Base-by-base conservation (phyloP, 2,888 invertebrate genomes). In the Amphiduros pacificus region DNA sequence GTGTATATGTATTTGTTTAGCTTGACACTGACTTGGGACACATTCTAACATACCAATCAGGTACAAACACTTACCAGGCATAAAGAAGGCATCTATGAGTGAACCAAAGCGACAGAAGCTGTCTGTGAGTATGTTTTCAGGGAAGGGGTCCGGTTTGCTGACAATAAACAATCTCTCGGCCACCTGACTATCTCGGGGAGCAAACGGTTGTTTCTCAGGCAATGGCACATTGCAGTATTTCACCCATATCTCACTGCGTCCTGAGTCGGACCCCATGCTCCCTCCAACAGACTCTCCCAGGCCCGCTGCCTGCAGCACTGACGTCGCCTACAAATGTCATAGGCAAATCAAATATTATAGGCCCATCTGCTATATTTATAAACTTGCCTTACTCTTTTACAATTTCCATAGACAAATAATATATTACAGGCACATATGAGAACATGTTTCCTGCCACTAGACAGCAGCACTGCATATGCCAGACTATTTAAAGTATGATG, bases 61-160 rank as follows among this genome's bases (percentile, higher is more conserved):
- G 6, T 48, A 48, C 9, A 11, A 17, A 24, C 4, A 58, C 70
- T 58, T 54, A 77, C 93, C 91, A 53, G 90, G 90, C 71, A 95
- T 84, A 80, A 94, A 88, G 78, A 93, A 94, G 1, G 94, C 92
- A 81, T 93, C 94, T 62, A 94, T 93, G 11, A 95, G 85, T 78
- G 90, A 88, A 5, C 94, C 94, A 84, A 95, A 95, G 74, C 94
- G 88, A 73, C 92, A 92, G 81, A 95, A 95, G 24, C 92, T 88
- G 81, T 95, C 94, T 73, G 90, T 89, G 75, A 96, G 85, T 27
- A 91, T 89, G 63, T 89, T 87, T 70, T 89, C 85, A 1, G 92
- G 89, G 17, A 94, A 91, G 50, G 93, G 86, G 59, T 85, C 84
- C 73, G 88, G 85, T 68, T 85, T 84, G 68, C 85, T 85, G 20